Percentiles rank a stretch among this genome's conserved stretches.
Conservation (phyloP, 2,888 invertebrate genomes). For the Platycheirus albimanus region DNA sequence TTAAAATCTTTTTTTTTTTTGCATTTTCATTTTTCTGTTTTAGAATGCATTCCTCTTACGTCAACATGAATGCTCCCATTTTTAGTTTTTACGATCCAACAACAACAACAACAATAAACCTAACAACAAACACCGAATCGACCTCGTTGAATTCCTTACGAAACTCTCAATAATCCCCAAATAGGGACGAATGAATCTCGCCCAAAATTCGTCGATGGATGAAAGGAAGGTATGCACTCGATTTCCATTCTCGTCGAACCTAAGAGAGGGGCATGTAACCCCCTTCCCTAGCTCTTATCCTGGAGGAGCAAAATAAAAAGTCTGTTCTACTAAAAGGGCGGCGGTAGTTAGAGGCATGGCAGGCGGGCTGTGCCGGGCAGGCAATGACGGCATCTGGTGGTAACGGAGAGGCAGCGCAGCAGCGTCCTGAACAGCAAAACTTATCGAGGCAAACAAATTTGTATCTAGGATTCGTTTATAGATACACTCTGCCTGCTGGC, state of each 20-base stretch:
- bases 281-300: background rate
- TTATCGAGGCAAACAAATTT: conserved; percentile 62
- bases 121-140: too few species aligned
- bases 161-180: conserved; percentile 27
- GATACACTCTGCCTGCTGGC: conserved; percentile 43
- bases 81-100: conserved; percentile 30
- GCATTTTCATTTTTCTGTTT: background rate
- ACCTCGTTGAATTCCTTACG: conserved; percentile 19
- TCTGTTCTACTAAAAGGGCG: conserved; percentile 31
- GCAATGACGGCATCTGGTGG: background rate
- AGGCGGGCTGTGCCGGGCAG: background rate
- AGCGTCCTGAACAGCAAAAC: conserved; percentile 37
- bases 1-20: conserved; percentile 12
- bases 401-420: background rate
- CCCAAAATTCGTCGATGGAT: conserved; percentile 41
- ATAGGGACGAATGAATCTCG: conserved; percentile 33
- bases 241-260: conserved; percentile 28
- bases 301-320: conserved; percentile 35
- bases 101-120: conserved; percentile 4
- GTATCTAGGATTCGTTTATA: conserved; percentile 31
- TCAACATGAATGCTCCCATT: conserved; percentile 55
- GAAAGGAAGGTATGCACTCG: conserved; percentile 39
- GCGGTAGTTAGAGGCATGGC: background rate
- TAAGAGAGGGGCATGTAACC: background rate
- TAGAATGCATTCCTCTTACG: conserved; percentile 16